Percentiles rank a stretch among this genome's conserved stretches.
These are phyloP conservation scores for Arion vulgaris DNA, from an alignment of 1,140 invertebrate species.

Conservation along the genomic window DNA sequence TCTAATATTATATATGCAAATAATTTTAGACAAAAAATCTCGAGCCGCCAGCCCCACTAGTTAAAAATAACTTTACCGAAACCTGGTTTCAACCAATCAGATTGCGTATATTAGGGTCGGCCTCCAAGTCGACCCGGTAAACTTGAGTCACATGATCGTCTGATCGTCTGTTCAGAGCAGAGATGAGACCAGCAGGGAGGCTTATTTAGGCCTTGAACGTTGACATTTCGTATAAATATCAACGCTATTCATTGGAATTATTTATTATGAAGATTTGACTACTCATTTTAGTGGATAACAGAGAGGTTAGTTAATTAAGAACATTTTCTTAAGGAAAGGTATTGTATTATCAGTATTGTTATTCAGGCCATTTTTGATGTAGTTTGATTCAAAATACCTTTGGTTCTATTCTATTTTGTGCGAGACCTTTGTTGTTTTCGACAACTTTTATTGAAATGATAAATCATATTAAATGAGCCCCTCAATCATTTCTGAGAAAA, in stretches of 20 bases:
- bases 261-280: neutral
- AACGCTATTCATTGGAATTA: neutral
- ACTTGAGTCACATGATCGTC: constrained; percentile 39
- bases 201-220: neutral
- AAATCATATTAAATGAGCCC: no score
- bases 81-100: constrained; percentile 47
- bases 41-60: neutral
- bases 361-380: neutral
- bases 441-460: no score
- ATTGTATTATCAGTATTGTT: neutral
- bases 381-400: neutral
- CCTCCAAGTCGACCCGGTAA: constrained; percentile 33
- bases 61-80: constrained; percentile 29
- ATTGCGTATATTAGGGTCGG: neutral
- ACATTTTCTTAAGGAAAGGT: no score
- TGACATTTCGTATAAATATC: neutral
- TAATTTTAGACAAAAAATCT: neutral
- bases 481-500: no score
- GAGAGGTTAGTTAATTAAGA: neutral
- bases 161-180: constrained; percentile 43
- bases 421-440: no score
- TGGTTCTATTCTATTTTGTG: no score
- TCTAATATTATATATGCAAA: neutral
- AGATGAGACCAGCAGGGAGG: neutral
- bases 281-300: neutral